These are phyloP conservation scores for Campoplex nolae DNA, from an alignment of 2,888 invertebrate genomes.

Conservation along the genomic window DNA sequence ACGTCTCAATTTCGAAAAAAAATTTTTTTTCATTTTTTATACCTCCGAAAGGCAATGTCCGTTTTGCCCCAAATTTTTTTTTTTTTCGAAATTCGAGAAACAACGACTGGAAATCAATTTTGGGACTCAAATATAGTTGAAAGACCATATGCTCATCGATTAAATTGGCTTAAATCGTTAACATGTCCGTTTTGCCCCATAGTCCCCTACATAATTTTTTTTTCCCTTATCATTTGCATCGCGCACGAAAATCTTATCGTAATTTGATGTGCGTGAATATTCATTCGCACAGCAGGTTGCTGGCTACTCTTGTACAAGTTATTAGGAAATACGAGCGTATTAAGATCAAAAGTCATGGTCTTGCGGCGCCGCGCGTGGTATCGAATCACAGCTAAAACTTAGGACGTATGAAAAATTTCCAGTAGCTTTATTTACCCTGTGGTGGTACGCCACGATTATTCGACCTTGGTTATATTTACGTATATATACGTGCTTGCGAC, in stretches of 20 bases:
- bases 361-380: not conserved
- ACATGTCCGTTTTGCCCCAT: no score
- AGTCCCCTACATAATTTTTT: no score
- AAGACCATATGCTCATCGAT: no score
- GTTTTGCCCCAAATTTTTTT: no score
- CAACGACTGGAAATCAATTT: no score
- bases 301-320: constrained; percentile 8
- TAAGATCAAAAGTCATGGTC: constrained; percentile 47
- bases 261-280: not conserved
- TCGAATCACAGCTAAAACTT: not conserved
- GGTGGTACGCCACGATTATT: not conserved
- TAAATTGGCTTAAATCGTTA: no score
- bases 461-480: constrained; percentile 34
- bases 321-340: constrained; percentile 28
- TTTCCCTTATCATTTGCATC: not conserved
- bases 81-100: no score
- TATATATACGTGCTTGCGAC: not conserved
- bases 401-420: not conserved
- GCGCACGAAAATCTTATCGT: not conserved
- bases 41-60: no score
- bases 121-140: no score
- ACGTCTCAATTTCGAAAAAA: no score
- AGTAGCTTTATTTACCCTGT: no score
- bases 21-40: no score
- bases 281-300: not conserved